Conservation (phyloP, 1,140 invertebrate genomes). For the Euura saliciscinereae region DNA sequence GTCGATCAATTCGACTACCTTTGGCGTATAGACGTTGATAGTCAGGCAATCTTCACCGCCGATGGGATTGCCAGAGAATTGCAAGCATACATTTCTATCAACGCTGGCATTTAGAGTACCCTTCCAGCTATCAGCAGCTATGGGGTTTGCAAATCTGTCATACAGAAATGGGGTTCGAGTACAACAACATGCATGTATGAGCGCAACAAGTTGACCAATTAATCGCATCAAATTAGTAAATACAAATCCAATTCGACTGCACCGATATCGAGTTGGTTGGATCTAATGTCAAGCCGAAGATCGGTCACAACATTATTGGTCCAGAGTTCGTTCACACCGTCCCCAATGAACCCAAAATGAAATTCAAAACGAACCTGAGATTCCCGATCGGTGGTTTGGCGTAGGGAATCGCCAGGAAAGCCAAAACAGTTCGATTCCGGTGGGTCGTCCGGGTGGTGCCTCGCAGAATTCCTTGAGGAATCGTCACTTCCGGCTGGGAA, state of each 20-base stretch:
- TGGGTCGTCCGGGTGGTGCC: background rate
- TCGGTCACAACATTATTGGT: no score
- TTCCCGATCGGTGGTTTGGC: slow-evolving; percentile 62
- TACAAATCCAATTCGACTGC: no score
- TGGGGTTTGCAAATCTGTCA: slow-evolving; percentile 27
- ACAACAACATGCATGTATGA: no score
- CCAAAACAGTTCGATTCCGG: slow-evolving; percentile 15
- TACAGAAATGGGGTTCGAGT: no score
- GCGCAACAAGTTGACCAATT: no score
- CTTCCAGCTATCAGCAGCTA: slow-evolving; percentile 33
- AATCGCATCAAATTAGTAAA: no score
- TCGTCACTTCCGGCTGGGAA: background rate
- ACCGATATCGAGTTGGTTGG: no score
- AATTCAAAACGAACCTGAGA: slow-evolving; percentile 44
- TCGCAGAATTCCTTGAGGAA: background rate
- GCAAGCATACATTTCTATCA: slow-evolving; percentile 22
- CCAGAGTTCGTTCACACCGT: no score
- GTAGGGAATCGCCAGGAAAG: slow-evolving; percentile 64
- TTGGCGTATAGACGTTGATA: slow-evolving; percentile 67
- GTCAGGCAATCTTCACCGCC: slow-evolving; percentile 67
- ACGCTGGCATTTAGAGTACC: slow-evolving; percentile 28
- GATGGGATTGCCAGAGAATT: background rate
- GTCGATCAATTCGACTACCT: slow-evolving; percentile 43
- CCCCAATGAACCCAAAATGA: no score
- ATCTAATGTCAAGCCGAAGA: no score